Base-by-base conservation (phyloP, 2,888 invertebrate species). In the Caenorhabditis sulstoni region DNA sequence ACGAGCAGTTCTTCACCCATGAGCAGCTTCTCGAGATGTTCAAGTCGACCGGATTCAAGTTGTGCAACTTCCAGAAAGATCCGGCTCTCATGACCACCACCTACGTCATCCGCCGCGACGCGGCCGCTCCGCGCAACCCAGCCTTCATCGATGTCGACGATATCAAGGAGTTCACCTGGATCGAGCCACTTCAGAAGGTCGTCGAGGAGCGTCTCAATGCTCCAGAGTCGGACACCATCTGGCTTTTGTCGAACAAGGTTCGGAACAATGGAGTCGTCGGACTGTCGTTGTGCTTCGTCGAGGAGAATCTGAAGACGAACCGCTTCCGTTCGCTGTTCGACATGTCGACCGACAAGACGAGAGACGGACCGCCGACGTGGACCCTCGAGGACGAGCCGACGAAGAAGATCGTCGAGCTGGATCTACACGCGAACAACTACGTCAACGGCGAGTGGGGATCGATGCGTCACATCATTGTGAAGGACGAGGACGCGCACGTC, bases 371-470 rank as follows among this genome's bases (percentile, higher is more conserved):
- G 18, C 53, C 88, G 8, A 79, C 70, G 8, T 76, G 90, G 66
- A 39, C 49, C 5, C 16, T 88, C 16, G 86, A 84, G 14, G 77
- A 80, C 20, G 76, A 84, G 18, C 81, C 85, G 4, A 81, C 88
- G 29, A 81, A 89, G 78, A 82, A 89, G 22, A 70, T 92, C 12
- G 73, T 90, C 37, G 81, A 89, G 29, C 94, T 93, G 87, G 96
- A 97, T 92, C 92, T 98, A 66, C 93, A 95, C 58, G 94, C 94
- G 85, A 97, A 97, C 91, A 94, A 97, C 68, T 93, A 94, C 88
- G 94, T 94, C 88, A 93, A 94, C 87, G 94, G 94, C 64, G 91
- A 92, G 87, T 96, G 96, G 95, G 98, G 98, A 84, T 93, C 94
- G 53, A 95, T 94, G 92, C 93, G 96, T 37, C 97, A 97, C 91